Base-by-base conservation (phyloP, 2,888 invertebrate species). In the Heteropelma amictum region DNA sequence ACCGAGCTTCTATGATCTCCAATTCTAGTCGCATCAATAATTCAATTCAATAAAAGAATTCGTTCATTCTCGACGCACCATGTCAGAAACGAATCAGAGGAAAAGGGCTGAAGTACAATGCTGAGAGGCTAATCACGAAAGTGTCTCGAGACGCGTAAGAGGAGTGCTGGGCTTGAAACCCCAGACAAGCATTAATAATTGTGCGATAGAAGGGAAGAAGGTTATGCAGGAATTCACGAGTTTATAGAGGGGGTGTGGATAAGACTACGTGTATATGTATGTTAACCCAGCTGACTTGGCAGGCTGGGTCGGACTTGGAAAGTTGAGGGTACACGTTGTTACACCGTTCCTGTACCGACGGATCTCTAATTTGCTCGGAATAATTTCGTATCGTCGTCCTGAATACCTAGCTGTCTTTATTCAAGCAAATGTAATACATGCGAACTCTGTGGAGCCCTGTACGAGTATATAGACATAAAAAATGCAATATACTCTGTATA, bases 171-270 rank as follows among this genome's bases (percentile, higher is more conserved):
- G 53, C 35, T 42, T 60, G 53, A 69, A 74, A 65, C 33, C 67
- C 75, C 71, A 75, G 75, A 75, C 71, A 65, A 61, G 67, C 75
- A 75, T 75, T 75, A 75, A 75, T 75, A 75, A 75, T 75, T 71
- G 45, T 35, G 42, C 67, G 38, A 67, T 17, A 33, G 33, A 40
- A 28, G 23, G 8, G 0, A 12, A 12, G 21, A 47, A 14, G 47
- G 56, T 67, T 61, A 35, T 65, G 28, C 19, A 53, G 33, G 21
- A 33, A 33, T 19, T 21, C 58, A 30, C 42, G 51, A 23, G 71
- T 17, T 12, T 65, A 12, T 64, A 42, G n/a, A n/a, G 19, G 12
- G 40, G 5, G 3, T 7, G 53, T 26, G 45, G 19, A 51, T 30
- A 14, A 49, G 35, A 28, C 40, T 53, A n/a, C 21, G 6, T 19